Evolutionary conservation across 2,113 vertebrate genomes (phyloP).

Genomic region (Vicugna pacos): DNA sequence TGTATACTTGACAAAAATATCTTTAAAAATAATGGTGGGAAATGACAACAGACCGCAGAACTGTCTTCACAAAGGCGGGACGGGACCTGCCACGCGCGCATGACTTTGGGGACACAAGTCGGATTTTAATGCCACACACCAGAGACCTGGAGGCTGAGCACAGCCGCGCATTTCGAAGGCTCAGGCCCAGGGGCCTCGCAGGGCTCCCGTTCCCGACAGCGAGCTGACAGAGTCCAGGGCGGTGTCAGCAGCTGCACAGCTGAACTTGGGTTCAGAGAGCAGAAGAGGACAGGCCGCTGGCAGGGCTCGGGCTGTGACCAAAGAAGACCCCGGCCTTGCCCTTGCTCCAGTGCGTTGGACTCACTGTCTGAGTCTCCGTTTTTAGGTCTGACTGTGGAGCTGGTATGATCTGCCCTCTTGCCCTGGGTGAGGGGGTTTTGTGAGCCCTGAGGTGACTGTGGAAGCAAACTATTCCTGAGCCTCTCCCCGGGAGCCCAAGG

Average conservation of each 20-base stretch:
- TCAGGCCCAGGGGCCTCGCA: too few species aligned
- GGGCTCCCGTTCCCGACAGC: too few species aligned
- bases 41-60: neutral
- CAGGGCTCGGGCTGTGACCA: too few species aligned
- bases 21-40: neutral
- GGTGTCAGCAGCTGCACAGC: too few species aligned
- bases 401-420: neutral
- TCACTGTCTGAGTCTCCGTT: neutral
- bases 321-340: too few species aligned
- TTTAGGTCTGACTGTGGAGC: neutral
- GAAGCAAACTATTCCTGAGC: too few species aligned
- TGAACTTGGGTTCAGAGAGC: too few species aligned
- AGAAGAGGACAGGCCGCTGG: too few species aligned
- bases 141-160: neutral
- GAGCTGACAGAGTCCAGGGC: too few species aligned
- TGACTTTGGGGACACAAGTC: neutral
- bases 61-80: neutral
- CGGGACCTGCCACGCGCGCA: accelerated
- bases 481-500: too few species aligned
- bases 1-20: neutral
- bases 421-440: neutral
- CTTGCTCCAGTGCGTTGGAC: neutral
- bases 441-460: neutral
- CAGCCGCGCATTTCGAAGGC: neutral
- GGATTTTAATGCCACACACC: neutral